These are phyloP conservation scores for Lutraria rhynchaena DNA, from an alignment of 1,140 invertebrate species.

Conservation along the genomic window DNA sequence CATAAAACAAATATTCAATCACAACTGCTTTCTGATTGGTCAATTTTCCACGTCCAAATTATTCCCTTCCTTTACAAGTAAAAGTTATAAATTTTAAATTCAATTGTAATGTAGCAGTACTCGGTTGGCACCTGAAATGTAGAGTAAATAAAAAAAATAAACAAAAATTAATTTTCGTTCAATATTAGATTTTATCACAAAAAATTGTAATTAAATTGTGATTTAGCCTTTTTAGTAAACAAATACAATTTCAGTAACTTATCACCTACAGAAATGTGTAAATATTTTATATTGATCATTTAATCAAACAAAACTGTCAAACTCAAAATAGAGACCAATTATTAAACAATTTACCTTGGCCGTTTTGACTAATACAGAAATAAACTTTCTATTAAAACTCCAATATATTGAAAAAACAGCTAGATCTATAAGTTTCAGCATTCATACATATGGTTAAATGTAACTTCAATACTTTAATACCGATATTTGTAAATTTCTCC, in stretches of 20 bases:
- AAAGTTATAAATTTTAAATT: slow-evolving; percentile 1
- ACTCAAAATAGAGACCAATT: neutral
- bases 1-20: slow-evolving; percentile 35
- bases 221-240: too few species aligned
- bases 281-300: too few species aligned
- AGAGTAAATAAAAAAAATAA: too few species aligned
- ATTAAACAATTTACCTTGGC: neutral
- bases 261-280: too few species aligned
- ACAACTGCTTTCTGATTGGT: slow-evolving; percentile 10
- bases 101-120: neutral
- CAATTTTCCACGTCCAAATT: neutral
- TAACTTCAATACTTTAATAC: slow-evolving; percentile 29
- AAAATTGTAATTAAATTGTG: neutral
- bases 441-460: neutral
- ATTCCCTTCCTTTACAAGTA: slow-evolving; percentile 1
- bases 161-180: too few species aligned
- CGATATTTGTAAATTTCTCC: slow-evolving; percentile 12
- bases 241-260: too few species aligned
- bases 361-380: neutral
- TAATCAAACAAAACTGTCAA: neutral
- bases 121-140: too few species aligned
- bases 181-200: neutral
- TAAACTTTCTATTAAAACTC: neutral
- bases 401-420: neutral
- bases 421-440: neutral